phyloP scores from a whole-genome alignment of 30 jellyfish, hydroid and myxozoan species.

The Aurelia aurita region DNA sequence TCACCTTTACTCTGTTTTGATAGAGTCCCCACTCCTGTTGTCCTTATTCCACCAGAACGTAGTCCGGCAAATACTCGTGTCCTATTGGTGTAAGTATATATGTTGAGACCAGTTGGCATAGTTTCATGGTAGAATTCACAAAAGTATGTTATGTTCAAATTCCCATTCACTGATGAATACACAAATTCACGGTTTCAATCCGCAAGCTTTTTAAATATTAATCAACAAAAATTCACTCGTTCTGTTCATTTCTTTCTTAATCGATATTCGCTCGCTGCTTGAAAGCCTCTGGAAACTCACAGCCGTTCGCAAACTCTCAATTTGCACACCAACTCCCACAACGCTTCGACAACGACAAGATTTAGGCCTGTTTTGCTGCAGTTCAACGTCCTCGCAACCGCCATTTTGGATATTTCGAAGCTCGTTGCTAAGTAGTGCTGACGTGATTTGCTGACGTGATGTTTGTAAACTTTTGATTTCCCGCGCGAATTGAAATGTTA shows the following conservation, averaged over 20 bases:
- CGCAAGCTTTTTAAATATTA: slow-evolving; percentile 42
- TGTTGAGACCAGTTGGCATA: slow-evolving; percentile 27
- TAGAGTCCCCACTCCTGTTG: neutral
- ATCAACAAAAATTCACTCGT: neutral
- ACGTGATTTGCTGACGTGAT: no score
- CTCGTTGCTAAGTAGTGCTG: no score
- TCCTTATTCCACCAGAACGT: neutral
- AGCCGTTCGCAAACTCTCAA: no score
- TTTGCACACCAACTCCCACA: no score
- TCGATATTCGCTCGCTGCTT: no score
- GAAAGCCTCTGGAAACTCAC: no score
- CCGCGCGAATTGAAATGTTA: neutral
- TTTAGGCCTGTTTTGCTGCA: no score
- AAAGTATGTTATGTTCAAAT: neutral
- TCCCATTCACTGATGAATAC: neutral
- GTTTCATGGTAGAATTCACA: slow-evolving; percentile 6
- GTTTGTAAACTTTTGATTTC: slow-evolving; percentile 3
- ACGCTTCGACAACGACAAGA: no score
- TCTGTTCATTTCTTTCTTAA: no score
- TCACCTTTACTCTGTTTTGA: neutral
- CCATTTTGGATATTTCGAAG: no score
- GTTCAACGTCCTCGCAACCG: no score
- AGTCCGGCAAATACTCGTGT: neutral
- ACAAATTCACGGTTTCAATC: slow-evolving; percentile 36
- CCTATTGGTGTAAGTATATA: no score